Percentiles rank a stretch among this genome's conserved stretches.
These are phyloP conservation scores for Trochalopteron elliotii DNA, from an alignment of 2,113 vertebrate genomes.

Conservation along the genomic window DNA sequence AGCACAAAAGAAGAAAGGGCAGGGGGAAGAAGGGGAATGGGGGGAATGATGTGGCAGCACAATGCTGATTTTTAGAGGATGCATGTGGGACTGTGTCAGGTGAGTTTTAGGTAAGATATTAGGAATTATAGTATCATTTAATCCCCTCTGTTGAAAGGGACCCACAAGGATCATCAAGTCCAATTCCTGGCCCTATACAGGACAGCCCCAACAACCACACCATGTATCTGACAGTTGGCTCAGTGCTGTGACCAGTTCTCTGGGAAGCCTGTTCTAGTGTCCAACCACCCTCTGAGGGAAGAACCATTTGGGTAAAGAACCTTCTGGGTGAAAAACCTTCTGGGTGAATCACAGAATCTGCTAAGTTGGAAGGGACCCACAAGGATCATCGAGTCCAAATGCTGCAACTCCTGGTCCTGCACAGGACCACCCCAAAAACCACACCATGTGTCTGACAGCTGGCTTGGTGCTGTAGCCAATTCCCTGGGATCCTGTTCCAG, in stretches of 20 bases:
- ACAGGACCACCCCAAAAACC: neutral
- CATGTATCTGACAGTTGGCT: neutral
- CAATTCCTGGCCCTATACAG: neutral
- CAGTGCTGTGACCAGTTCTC: neutral
- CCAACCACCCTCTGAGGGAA: neutral
- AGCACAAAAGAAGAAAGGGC: neutral
- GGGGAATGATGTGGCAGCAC: neutral
- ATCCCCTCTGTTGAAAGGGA: neutral
- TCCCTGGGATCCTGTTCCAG: neutral
- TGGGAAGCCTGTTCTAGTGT: neutral
- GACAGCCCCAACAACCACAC: neutral
- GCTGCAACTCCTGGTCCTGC: neutral
- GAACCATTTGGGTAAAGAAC: neutral
- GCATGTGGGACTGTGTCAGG: neutral
- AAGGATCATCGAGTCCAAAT: neutral
- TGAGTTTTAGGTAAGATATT: neutral
- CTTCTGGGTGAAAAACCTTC: neutral
- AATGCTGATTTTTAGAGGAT: neutral
- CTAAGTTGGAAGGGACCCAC: neutral
- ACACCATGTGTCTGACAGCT: neutral
- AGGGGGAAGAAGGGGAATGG: neutral
- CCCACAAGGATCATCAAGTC: neutral
- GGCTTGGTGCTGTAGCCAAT: neutral
- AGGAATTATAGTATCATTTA: neutral
- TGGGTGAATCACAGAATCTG: neutral